Base-by-base conservation (phyloP, 2,888 invertebrate genomes). In the Nephrotoma flavescens region DNA sequence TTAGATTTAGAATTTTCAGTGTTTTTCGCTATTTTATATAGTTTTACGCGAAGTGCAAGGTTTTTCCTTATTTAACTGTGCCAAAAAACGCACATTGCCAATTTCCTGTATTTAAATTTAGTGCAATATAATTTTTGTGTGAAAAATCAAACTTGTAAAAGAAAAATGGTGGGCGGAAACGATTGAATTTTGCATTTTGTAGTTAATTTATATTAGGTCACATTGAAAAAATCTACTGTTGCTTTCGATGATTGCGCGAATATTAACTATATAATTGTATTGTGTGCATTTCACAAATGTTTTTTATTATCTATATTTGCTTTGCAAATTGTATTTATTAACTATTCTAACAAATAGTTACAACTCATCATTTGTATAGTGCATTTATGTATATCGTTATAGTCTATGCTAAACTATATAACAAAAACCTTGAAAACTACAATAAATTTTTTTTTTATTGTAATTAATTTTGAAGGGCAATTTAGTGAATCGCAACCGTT, bases 381-480 rank as follows among this genome's bases (percentile, higher is more conserved):
- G 19, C 9, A 71, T 31, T 31, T 31, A 15, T 9, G 31, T 71
- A 71, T 15, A 52, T 57, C n/a, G 47, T 57, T 31, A 31, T 31
- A 57, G 52, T 57, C 52, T 52, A 15, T 52, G 5, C n/a, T 57
- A 15, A 52, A 31, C 31, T 15, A 52, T 52, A 52, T 9, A 71
- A 71, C 19, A 19, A 71, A 9, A 71, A 71, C 71, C 71, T 71
- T 71, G 71, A 71, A 71, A 71, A 71, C 71, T 71, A 71, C 31
- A 31, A 31, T 71, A 71, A 31, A 71, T 71, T 71, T 71, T 57
- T n/a, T 19, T 52, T 57, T 71, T 31, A 31, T 71, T 84, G 42
- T 84, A 84, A 84, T 84, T 84, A 84, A 84, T 84, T 84, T 84
- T 84, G 84, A 84, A 84, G 42, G 84, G 84, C 84, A 84, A 42